These are phyloP conservation scores for Calyptomena viridis DNA, from an alignment of 2,113 vertebrate species.

Conservation along the genomic window DNA sequence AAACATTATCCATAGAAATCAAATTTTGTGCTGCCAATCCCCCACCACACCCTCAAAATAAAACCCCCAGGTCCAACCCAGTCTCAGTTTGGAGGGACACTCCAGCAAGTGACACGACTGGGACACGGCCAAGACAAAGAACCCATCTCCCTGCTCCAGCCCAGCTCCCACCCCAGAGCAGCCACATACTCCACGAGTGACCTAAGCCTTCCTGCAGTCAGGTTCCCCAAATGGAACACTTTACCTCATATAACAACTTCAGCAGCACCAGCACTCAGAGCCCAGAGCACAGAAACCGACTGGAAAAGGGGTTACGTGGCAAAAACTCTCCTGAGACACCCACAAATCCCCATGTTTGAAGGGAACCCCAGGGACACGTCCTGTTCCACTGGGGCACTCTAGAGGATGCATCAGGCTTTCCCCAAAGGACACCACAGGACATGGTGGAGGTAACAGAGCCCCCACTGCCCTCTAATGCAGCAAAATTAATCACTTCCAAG, in stretches of 20 bases:
- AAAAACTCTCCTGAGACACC: background rate
- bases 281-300: background rate
- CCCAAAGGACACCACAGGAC: background rate
- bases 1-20: background rate
- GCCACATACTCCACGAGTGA: background rate
- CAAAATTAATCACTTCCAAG: background rate
- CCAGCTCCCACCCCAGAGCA: background rate
- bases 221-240: background rate
- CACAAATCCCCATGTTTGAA: background rate
- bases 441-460: background rate
- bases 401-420: accelerated
- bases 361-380: background rate
- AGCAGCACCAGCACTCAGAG: background rate
- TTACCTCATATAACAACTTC: background rate
- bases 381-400: background rate
- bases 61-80: background rate
- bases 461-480: background rate
- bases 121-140: background rate
- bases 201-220: background rate
- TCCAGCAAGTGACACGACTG: background rate
- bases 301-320: background rate
- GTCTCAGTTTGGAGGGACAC: background rate
- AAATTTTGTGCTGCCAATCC: background rate
- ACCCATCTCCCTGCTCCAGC: background rate
- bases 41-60: background rate